These are phyloP conservation scores for Enchytraeus crypticus DNA, from an alignment of 2,888 invertebrate genomes.

Conservation along the genomic window DNA sequence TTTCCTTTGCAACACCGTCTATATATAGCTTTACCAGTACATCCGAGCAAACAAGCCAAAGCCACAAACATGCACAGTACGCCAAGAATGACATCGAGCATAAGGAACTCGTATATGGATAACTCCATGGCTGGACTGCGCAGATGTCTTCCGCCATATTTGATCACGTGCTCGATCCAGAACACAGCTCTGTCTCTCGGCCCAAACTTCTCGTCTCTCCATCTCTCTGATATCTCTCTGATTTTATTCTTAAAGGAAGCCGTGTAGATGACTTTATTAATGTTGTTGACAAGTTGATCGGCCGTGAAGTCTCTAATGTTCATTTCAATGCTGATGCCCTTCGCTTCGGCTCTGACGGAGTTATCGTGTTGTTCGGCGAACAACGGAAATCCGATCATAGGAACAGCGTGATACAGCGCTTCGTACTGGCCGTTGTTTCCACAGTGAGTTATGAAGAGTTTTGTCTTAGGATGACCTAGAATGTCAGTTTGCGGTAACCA, in stretches of 20 bases:
- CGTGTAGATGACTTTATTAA: constrained; percentile 21
- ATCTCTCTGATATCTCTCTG: constrained; percentile 20
- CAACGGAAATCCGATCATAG: constrained; percentile 12
- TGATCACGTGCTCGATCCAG: constrained; percentile 33
- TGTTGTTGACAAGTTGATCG: constrained; percentile 20
- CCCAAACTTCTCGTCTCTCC: constrained; percentile 14
- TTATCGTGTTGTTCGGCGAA: constrained; percentile 12
- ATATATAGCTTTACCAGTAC: background rate
- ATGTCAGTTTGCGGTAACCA: constrained; percentile 16
- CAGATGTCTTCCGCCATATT: constrained; percentile 31
- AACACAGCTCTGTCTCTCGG: constrained; percentile 27
- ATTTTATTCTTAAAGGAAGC: constrained; percentile 18
- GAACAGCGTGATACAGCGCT: constrained; percentile 11
- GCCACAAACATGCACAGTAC: background rate
- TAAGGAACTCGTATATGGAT: constrained; percentile 26
- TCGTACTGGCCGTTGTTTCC: constrained; percentile 17
- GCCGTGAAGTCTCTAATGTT: constrained; percentile 5
- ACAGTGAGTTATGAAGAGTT: constrained; percentile 14
- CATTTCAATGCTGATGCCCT: constrained; percentile 6
- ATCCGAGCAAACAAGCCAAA: background rate
- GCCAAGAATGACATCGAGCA: constrained; percentile 21
- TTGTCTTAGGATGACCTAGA: background rate
- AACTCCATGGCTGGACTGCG: constrained; percentile 23
- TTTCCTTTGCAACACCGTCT: background rate
- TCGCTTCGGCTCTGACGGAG: constrained; percentile 8